Evolutionary conservation across 2,888 invertebrate species (phyloP), one percentile per base, ranked within the genome.

Genomic region (Eupithecia tripunctaria): DNA sequence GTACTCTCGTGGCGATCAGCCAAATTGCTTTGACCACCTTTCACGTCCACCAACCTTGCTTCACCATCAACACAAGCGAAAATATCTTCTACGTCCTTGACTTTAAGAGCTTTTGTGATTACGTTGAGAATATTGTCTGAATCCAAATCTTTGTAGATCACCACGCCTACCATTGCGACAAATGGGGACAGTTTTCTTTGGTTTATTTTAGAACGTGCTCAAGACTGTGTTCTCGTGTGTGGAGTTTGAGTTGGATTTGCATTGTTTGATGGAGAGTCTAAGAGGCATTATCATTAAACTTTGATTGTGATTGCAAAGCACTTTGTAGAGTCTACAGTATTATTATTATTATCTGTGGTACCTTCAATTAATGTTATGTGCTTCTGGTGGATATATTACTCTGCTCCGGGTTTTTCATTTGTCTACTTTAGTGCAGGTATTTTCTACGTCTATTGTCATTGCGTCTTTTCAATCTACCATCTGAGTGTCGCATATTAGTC

Each of bases 121-220:
- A 66, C 43, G 12, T 68, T 15, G 12, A 25, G 5, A 71, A 65
- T 12, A 29, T 70, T 72, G 72, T 64, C 64, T 65, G 64, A 60
- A 72, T 78, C 72, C 75, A 71, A 76, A 81, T 83, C 82, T 85
- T 84, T 85, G 85, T 88, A 79, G 86, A 88, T 84, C 87, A 88
- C 89, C 92, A 91, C 92, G 93, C 93, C 93, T 86, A 80, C 89
- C 85, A 78, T 90, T 91, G 91, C 89, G 92, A 91, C 91, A 92
- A 91, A 88, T 86, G 87, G 88, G 88, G 93, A 93, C 93, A 92
- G 78, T 91, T 90, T 91, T 88, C 87, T 85, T 64, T 84, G 77
- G 77, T 75, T 82, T 76, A 76, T 78, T 75, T 75, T 70, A 27
- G 56, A 56, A 12, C 15, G 10, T 25, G 5, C 18, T 47, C 47